These are phyloP conservation scores for Hirudinaria manillensis DNA, from an alignment of 2,888 invertebrate genomes.

Conservation along the genomic window DNA sequence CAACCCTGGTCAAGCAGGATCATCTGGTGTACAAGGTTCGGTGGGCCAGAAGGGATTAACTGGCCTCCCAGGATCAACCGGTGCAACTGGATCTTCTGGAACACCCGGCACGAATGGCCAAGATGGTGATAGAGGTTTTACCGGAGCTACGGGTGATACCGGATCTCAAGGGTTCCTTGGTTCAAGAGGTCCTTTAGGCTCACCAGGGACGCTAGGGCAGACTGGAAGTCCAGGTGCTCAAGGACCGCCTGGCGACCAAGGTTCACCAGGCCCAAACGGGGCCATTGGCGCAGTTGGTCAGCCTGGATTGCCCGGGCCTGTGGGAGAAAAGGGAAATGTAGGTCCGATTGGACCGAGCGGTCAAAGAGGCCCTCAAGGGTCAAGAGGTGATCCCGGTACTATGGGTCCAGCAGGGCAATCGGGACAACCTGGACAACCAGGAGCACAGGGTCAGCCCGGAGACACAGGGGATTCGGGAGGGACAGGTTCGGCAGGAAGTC, in stretches of 20 bases:
- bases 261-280: conserved; percentile 26
- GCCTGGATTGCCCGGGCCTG: conserved; percentile 58
- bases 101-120: conserved; percentile 9
- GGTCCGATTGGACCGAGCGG: conserved; percentile 33
- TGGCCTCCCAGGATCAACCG: not conserved
- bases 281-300: conserved; percentile 28
- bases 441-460: conserved; percentile 58
- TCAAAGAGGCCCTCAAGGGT: conserved; percentile 19
- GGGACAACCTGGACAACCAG: conserved; percentile 33
- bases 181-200: conserved; percentile 30
- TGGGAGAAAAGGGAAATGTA: conserved; percentile 28
- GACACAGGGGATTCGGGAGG: conserved; percentile 31
- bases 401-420: conserved; percentile 31
- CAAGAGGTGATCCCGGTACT: conserved; percentile 28
- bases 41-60: conserved; percentile 16
- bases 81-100: conserved; percentile 23
- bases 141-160: conserved; percentile 5
- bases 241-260: conserved; percentile 24
- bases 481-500: conserved; percentile 31
- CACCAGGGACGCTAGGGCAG: conserved; percentile 34
- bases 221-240: conserved; percentile 60
- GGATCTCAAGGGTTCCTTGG: conserved; percentile 20
- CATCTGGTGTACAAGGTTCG: conserved; percentile 1
- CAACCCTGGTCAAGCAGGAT: not conserved
- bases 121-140: conserved; percentile 12